phyloP scores from a whole-genome alignment of 2,888 invertebrate species.

The Drosophila percnosoma region DNA sequence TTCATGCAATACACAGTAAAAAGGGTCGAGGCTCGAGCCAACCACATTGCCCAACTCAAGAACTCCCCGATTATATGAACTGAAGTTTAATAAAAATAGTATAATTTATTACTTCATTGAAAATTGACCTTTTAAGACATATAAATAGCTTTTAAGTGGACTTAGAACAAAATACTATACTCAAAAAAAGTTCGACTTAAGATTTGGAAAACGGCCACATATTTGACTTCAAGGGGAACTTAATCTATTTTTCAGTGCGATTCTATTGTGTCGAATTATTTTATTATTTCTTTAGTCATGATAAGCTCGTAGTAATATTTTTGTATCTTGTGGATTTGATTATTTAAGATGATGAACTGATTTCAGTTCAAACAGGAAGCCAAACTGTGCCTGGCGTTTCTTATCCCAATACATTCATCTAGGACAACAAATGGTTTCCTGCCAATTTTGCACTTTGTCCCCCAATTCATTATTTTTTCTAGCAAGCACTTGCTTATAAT shows the following conservation, averaged over 20 bases:
- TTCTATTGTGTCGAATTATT: too few relatives aligned
- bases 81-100: background rate
- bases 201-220: fast-evolving
- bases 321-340: background rate
- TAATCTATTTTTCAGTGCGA: too few relatives aligned
- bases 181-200: too few relatives aligned
- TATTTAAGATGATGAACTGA: background rate
- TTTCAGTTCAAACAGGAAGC: background rate
- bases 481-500: background rate
- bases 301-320: too few relatives aligned
- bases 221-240: background rate
- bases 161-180: background rate
- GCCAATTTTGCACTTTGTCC: background rate
- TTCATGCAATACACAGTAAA: slow-evolving; percentile 3
- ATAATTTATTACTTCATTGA: background rate
- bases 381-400: background rate
- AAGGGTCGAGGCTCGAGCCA: slow-evolving; percentile 11
- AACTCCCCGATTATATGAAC: background rate
- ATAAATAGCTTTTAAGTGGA: background rate
- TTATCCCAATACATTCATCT: background rate
- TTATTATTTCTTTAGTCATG: too few relatives aligned
- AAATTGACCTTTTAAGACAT: background rate
- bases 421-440: background rate
- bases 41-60: slow-evolving; percentile 18
- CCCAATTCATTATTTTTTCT: background rate